phyloP scores from a whole-genome alignment of 2,113 vertebrate species.

The Hippoglossus stenolepis region DNA sequence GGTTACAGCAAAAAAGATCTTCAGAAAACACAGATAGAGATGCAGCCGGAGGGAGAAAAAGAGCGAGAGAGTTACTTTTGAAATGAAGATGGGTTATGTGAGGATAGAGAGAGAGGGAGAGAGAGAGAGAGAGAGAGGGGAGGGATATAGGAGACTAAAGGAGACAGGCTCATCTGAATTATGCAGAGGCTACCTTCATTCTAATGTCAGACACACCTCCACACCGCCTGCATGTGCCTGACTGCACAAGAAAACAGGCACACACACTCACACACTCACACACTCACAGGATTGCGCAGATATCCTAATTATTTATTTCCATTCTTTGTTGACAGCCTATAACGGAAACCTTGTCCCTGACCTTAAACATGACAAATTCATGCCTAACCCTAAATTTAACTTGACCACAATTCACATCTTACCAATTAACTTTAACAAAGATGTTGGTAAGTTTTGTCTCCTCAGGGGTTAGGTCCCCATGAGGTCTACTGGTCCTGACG shows the following conservation, averaged over 20 bases:
- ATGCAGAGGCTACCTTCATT: slow-evolving; percentile 71
- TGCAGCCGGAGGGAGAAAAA: slow-evolving; percentile 2
- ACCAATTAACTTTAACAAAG: too few relatives aligned
- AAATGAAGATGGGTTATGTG: slow-evolving; percentile 32
- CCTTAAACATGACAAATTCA: too few relatives aligned
- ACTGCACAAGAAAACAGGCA: slow-evolving; percentile 6
- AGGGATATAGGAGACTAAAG: slow-evolving; percentile 49
- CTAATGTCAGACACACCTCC: slow-evolving; percentile 64
- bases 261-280: slow-evolving; percentile 1
- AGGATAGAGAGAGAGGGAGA: slow-evolving; percentile 15
- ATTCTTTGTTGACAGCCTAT: too few relatives aligned
- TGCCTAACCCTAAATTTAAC: too few relatives aligned
- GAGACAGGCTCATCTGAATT: slow-evolving; percentile 73
- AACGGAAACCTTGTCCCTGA: too few relatives aligned
- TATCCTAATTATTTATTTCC: neutral
- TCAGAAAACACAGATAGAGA: slow-evolving; percentile 16
- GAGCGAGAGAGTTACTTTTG: slow-evolving; percentile 25
- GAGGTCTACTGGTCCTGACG: too few relatives aligned
- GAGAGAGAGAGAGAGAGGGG: slow-evolving; percentile 5
- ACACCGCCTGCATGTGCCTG: slow-evolving; percentile 47
- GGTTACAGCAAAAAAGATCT: slow-evolving; percentile 39
- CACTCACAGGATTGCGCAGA: neutral
- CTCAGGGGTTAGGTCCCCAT: too few relatives aligned
- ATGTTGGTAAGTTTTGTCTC: too few relatives aligned
- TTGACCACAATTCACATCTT: too few relatives aligned